These are phyloP conservation scores for Aphodius sticticus DNA, from an alignment of 2,888 invertebrate species.

Conservation along the genomic window DNA sequence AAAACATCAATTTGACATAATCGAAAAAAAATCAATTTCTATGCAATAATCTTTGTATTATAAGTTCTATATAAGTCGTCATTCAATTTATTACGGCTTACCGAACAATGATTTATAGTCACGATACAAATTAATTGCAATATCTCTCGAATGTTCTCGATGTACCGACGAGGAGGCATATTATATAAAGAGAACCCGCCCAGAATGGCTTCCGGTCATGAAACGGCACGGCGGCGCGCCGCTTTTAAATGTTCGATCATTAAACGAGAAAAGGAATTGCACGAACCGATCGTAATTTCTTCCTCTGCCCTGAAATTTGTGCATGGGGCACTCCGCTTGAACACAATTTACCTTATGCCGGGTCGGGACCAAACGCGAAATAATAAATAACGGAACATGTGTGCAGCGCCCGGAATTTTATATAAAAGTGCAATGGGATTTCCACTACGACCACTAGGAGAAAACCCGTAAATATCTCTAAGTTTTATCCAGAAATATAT, in stretches of 20 bases:
- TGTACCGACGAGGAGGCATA: too few species aligned
- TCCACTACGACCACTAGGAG: neutral
- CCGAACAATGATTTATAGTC: too few species aligned
- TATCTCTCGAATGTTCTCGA: too few species aligned
- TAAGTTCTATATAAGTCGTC: too few species aligned
- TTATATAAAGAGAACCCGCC: neutral
- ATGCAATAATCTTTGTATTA: too few species aligned
- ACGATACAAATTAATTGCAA: too few species aligned
- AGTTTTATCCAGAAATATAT: neutral
- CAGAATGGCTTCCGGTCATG: conserved; percentile 4
- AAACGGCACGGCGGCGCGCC: neutral
- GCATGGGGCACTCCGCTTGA: neutral
- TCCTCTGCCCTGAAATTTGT: neutral
- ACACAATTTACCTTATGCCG: neutral
- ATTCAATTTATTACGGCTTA: too few species aligned
- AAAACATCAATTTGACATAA: too few species aligned
- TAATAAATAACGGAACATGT: neutral
- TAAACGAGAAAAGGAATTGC: neutral
- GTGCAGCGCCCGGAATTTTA: neutral
- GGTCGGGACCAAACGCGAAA: neutral
- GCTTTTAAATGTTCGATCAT: conserved; percentile 4
- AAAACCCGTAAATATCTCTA: neutral
- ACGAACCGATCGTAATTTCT: neutral
- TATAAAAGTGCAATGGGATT: neutral
- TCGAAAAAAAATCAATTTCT: too few species aligned